Evolutionary conservation across 2,113 vertebrate genomes (phyloP), one percentile per base, ranked within the genome.

Genomic region (Lanius collurio): DNA sequence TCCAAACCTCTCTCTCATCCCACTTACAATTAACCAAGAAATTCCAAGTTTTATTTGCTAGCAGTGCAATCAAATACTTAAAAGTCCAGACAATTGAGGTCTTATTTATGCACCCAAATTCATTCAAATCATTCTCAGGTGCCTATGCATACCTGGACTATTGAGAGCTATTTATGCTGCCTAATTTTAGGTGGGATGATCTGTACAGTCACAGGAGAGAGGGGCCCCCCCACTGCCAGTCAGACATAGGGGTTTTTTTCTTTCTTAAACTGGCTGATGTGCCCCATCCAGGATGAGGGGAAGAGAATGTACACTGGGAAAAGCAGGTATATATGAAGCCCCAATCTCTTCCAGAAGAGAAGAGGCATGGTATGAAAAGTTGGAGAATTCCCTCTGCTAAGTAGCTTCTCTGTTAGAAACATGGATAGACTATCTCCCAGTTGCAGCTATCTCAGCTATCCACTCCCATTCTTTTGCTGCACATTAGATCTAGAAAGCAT

Each of bases 211-310:
- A 50, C 6, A 74, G 55, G 50, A 77, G 33, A 49, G 30, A 77
- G 57, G 67, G 26, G 15, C 5, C 5, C 6, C 21, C 30, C 23
- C 37, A 11, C 0, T 0, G 13, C 9, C 46, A 53, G 46, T 19
- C 60, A 84, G 42, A 67, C 12, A 42, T 22, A 14, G 35, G 4
- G 1, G 0, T 18, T 76, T 83, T 35, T 28, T 60, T 81, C 37
- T 24, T 83, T 89, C 69, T 76, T 47, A n/a, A 59, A 56, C 11
- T 41, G 37, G 15, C 7, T 92, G 71, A 39, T 46, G 4, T 71
- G 15, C 7, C 26, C 12, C 15, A 19, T 30, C 28, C 80, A 57
- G 46, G 19, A 7, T 37, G 15, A 23, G 19, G 9, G 5, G 23
- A 77, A 69, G 37, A 69, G 22, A 89, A 67, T 10, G 23, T 30